Conservation (phyloP, 2,797 vertebrate species). For the Sebastes reedi region DNA sequence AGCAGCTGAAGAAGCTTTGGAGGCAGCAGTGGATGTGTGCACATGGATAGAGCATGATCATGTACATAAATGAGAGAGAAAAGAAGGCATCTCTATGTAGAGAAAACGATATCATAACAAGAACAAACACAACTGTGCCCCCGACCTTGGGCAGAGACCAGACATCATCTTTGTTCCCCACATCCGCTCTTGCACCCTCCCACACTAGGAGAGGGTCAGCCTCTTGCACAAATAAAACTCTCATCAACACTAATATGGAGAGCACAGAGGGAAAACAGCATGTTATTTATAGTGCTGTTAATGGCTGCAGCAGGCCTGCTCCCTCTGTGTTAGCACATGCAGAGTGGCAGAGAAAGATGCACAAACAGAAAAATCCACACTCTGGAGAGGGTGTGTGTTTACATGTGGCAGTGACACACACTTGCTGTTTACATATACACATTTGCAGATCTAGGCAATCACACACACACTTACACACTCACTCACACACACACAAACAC, state of each 20-base stretch:
- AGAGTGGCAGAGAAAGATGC: conserved; percentile 24
- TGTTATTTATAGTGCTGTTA: conserved; percentile 46
- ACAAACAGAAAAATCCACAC: conserved; percentile 26
- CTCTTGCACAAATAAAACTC: conserved; percentile 13
- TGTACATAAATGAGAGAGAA: not conserved
- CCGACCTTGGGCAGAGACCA: not conserved
- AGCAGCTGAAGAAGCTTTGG: not conserved
- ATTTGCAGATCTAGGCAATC: conserved; percentile 28
- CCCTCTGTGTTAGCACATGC: conserved; percentile 19
- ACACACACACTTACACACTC: conserved; percentile 3
- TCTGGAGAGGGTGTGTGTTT: not conserved
- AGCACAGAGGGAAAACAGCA: conserved; percentile 27
- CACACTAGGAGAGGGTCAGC: not conserved
- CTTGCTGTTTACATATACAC: conserved; percentile 22
- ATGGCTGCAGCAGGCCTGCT: conserved; percentile 34
- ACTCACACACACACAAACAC: not conserved
- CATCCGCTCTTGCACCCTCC: not conserved
- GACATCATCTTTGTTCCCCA: not conserved
- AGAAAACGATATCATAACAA: not conserved
- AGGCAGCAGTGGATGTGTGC: not conserved
- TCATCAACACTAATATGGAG: conserved; percentile 31
- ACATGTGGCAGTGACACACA: conserved; percentile 8
- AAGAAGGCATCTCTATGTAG: not conserved
- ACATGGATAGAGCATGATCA: not conserved
- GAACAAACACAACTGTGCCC: not conserved